Conservation (phyloP, 1,140 invertebrate species). For the Achroia grisella region DNA sequence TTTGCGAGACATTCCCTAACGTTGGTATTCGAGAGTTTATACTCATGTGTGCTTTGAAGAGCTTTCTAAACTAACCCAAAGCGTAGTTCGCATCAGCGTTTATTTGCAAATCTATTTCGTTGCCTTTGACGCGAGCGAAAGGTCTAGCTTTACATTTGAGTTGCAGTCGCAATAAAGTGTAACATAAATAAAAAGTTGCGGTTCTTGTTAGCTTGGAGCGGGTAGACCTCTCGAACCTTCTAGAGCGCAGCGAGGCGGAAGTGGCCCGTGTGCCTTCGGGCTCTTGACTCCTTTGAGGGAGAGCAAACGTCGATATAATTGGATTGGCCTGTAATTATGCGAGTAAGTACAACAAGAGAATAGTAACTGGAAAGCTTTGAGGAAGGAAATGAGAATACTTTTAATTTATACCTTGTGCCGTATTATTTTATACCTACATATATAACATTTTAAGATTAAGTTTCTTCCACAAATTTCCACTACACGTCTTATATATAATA, state of each 20-base stretch:
- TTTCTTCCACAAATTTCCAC: too few species aligned
- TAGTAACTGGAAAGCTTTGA: too few species aligned
- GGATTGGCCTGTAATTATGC: conserved; percentile 39
- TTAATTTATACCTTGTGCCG: too few species aligned
- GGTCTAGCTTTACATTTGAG: conserved; percentile 5
- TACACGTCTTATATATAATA: too few species aligned
- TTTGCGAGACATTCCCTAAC: too few species aligned
- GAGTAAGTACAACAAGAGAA: too few species aligned
- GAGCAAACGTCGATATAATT: conserved; percentile 57
- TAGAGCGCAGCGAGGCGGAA: conserved; percentile 22
- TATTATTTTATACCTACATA: too few species aligned
- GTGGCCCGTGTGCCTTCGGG: conserved; percentile 2
- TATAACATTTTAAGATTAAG: too few species aligned
- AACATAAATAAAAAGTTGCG: conserved; percentile 22
- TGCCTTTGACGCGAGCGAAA: conserved; percentile 21
- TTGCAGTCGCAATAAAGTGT: conserved; percentile 21
- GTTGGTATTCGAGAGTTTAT: too few species aligned
- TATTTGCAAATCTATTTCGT: conserved; percentile 30
- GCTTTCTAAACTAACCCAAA: too few species aligned
- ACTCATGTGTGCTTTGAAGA: too few species aligned
- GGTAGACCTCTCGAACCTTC: conserved; percentile 15
- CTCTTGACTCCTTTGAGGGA: conserved; percentile 43
- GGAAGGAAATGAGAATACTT: too few species aligned
- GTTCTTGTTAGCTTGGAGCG: conserved; percentile 16
- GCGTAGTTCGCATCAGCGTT: background rate